Conservation (phyloP, 2,797 vertebrate species). For the Columba guinea region DNA sequence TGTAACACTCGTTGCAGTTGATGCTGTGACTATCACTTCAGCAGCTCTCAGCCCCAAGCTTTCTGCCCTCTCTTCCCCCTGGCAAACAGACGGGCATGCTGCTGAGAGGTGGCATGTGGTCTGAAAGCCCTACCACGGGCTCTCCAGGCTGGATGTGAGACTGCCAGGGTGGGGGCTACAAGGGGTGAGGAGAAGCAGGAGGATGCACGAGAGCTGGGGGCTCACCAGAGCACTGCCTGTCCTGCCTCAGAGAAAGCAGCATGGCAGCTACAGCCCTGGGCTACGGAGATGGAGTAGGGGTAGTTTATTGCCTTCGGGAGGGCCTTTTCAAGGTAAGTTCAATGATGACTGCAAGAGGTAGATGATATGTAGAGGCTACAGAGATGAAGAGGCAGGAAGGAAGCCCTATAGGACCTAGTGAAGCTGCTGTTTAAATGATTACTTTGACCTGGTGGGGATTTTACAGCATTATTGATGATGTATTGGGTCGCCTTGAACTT, state of each 20-base stretch:
- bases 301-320: background rate
- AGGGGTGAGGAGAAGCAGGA: background rate
- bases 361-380: background rate
- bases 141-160: background rate
- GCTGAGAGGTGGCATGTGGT: background rate
- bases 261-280: rapidly evolving
- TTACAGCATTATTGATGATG: conserved; percentile 8
- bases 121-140: background rate
- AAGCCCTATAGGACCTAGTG: background rate
- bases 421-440: conserved; percentile 19
- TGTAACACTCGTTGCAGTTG: conserved; percentile 4
- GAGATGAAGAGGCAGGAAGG: background rate
- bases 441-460: background rate
- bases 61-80: background rate
- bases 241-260: background rate
- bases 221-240: rapidly evolving
- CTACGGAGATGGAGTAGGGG: background rate
- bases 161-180: background rate
- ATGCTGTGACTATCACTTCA: conserved; percentile 28
- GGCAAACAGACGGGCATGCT: background rate
- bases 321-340: background rate
- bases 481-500: background rate
- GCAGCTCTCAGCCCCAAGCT: background rate
- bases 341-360: background rate
- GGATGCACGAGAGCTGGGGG: background rate